A percentile compares a stretch with the other conserved stretches of the same genome.
Conservation (phyloP, 2,797 vertebrate species). For the Channa striata region DNA sequence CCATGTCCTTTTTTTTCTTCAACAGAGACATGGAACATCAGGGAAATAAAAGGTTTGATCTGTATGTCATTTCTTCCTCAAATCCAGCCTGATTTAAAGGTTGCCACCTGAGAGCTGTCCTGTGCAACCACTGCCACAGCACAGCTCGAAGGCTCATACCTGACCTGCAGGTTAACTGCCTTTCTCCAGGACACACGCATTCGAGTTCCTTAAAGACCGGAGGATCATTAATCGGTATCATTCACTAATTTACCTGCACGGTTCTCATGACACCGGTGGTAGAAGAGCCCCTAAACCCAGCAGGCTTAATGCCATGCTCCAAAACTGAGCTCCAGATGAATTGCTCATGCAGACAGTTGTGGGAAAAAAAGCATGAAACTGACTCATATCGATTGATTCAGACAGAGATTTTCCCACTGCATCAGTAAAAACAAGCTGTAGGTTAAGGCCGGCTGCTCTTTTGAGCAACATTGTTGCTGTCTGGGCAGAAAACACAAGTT, state of each 20-base stretch:
- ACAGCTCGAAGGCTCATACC: background rate
- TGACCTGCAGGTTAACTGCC: conserved; percentile 31
- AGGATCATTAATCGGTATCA: conserved; percentile 23
- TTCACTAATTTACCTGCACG: conserved; percentile 30
- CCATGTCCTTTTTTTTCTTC: no score
- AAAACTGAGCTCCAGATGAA: conserved; percentile 37
- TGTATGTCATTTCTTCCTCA: conserved; percentile 7
- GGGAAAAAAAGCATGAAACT: conserved; percentile 44
- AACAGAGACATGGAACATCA: no score
- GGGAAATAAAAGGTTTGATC: background rate
- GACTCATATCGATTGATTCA: conserved; percentile 58
- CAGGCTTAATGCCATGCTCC: conserved; percentile 32
- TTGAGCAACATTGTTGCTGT: conserved; percentile 30
- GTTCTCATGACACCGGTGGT: conserved; percentile 36
- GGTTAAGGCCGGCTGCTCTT: conserved; percentile 36
- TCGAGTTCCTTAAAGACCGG: conserved; percentile 14
- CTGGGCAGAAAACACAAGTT: conserved; percentile 31
- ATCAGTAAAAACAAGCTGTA: conserved; percentile 40
- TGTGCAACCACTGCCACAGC: background rate
- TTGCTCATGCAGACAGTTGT: conserved; percentile 30
- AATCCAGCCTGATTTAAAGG: background rate
- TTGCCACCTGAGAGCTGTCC: background rate
- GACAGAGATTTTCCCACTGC: conserved; percentile 63
- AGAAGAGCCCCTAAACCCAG: conserved; percentile 23
- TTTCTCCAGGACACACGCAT: conserved; percentile 24